Evolutionary conservation across 37 sponge, comb jelly and placozoan genomes (phyloP).

Genomic region (Lycopodina hypogea): DNA sequence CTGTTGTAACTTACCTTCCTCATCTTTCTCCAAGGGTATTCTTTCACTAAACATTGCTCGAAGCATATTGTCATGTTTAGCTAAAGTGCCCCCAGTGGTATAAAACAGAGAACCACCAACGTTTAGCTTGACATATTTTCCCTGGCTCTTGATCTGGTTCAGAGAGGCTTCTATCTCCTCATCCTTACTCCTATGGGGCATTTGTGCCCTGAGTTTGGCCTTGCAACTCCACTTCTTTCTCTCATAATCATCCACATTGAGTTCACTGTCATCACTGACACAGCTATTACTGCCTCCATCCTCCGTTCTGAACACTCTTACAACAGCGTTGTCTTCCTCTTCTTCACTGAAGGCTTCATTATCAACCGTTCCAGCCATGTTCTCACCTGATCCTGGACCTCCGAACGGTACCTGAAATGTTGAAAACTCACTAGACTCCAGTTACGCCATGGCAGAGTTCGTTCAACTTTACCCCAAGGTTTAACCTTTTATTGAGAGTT

Average conservation of each 20-base stretch:
- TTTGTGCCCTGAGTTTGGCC: neutral
- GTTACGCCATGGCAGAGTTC: neutral
- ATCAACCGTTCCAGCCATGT: neutral
- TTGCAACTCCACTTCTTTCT: neutral
- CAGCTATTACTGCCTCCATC: neutral
- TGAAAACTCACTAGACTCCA: too few species aligned
- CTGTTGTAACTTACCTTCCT: slow-evolving; percentile 91
- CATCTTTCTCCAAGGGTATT: slow-evolving; percentile 88
- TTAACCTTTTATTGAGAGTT: neutral
- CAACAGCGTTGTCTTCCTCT: slow-evolving; percentile 42
- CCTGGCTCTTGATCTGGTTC: slow-evolving; percentile 38
- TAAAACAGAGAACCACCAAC: slow-evolving; percentile 91
- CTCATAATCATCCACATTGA: neutral
- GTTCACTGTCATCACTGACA: slow-evolving; percentile 20
- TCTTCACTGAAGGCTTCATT: slow-evolving; percentile 36
- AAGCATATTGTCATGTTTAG: slow-evolving; percentile 94
- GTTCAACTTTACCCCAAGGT: slow-evolving; percentile 3
- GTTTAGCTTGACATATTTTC: slow-evolving; percentile 93
- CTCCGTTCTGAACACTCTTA: neutral
- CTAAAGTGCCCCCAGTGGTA: slow-evolving; percentile 89
- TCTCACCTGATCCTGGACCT: neutral
- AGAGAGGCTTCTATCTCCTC: slow-evolving; percentile 51
- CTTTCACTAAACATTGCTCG: slow-evolving; percentile 97
- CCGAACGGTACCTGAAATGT: too few species aligned
- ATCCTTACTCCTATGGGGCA: slow-evolving; percentile 20